Conservation (phyloP, 2,113 vertebrate species). For the Labeo rohita region DNA sequence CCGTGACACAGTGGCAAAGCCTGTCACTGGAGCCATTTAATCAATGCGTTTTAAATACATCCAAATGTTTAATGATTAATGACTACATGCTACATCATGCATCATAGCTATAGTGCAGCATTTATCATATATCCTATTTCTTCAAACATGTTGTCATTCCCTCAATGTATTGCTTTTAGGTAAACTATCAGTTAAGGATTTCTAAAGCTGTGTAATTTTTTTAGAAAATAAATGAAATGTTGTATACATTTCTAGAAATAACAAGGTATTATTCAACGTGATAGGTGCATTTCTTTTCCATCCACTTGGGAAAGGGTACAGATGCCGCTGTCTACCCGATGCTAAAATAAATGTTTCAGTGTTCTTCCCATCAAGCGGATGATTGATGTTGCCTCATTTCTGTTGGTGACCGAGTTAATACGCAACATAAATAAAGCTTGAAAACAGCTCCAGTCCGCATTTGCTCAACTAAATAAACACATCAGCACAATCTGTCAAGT, state of each 20-base stretch:
- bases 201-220: neutral
- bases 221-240: neutral
- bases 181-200: neutral
- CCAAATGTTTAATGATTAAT: neutral
- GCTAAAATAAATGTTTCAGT: constrained; percentile 38
- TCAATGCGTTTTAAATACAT: constrained; percentile 15
- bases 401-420: constrained; percentile 61
- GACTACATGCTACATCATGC: neutral
- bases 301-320: neutral
- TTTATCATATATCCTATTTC: neutral
- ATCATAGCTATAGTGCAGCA: constrained; percentile 11
- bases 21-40: constrained; percentile 27
- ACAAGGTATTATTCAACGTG: neutral
- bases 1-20: constrained; percentile 30
- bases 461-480: constrained; percentile 64
- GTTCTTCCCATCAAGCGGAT: constrained; percentile 45
- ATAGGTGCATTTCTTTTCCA: neutral
- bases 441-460: constrained; percentile 60
- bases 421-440: constrained; percentile 63
- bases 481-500: constrained; percentile 67
- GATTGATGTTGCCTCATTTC: constrained; percentile 58
- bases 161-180: neutral
- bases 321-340: neutral
- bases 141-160: neutral
- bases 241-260: neutral